Evolutionary conservation across 1,140 invertebrate genomes (phyloP), one percentile per base, ranked within the genome.

Genomic region (Lutraria rhynchaena): DNA sequence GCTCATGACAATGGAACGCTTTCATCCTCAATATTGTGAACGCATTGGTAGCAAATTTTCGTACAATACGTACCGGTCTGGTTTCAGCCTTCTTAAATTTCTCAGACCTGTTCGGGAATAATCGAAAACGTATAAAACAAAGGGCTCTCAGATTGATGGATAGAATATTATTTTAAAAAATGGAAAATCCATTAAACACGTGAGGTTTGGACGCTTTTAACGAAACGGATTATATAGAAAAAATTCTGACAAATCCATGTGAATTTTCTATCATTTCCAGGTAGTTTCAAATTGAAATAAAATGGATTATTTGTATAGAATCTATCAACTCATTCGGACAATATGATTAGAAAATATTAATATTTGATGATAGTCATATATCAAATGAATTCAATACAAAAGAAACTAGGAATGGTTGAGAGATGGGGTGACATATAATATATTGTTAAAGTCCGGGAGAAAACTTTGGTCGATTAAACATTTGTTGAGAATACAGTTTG

Each of bases 51-150:
- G 24, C n/a, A 65, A 41, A 22, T 44, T 65, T n/a, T 22, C 2
- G 63, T 49, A 67, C 41, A 67, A 67, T 67, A 67, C 11, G 63
- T 49, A 22, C 41, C 44, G 24, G 1, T 67, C 24, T 3, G 24
- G 44, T 67, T 46, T 46, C 63, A 67, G 29, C 49, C 63, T 46
- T 67, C 63, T 67, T 46, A 41, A 46, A 67, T 67, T 67, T 51
- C 63, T 49, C 41, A 41, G 3, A 29, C 41, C 31, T 27, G 31
- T 67, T 67, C 44, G 49, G 41, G 31, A 41, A 46, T 27, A 67
- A 31, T 67, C 17, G 22, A 46, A 17, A 27, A 9, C n/a, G 51
- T 55, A 4, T 67, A 67, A 67, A 67, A 67, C 63, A 67, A 67
- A 51, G 19, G 41, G 19, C 3, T 9, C 3, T 31, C 41, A 27